phyloP scores from a whole-genome alignment of 2,888 invertebrate species.

The Sycophila texana region DNA sequence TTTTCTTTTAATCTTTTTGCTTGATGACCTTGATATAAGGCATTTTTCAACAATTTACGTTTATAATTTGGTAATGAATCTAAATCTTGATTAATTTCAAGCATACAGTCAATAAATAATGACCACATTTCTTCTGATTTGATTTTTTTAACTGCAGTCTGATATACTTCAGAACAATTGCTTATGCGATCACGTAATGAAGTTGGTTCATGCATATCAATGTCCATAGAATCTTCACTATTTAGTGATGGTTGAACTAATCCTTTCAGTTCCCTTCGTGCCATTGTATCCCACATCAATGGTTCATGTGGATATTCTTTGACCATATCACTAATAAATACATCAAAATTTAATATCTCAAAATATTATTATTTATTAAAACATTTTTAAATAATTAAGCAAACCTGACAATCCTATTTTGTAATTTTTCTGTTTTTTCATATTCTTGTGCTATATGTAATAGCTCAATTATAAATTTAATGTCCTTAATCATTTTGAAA shows the following conservation, averaged over 20 bases:
- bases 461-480: constrained; percentile 80
- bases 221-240: constrained; percentile 61
- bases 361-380: constrained; percentile 12
- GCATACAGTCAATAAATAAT: constrained; percentile 78
- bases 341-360: background rate
- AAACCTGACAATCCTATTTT: constrained; percentile 77
- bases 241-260: constrained; percentile 64
- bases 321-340: constrained; percentile 75
- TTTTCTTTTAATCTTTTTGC: constrained; percentile 76
- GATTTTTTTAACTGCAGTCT: constrained; percentile 76
- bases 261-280: constrained; percentile 79
- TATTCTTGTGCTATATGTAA: constrained; percentile 79
- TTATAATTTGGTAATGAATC: constrained; percentile 76
- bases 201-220: constrained; percentile 62
- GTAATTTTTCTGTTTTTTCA: constrained; percentile 79
- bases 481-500: constrained; percentile 78
- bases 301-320: constrained; percentile 77
- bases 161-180: constrained; percentile 77
- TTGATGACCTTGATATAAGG: constrained; percentile 77
- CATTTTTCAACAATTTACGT: constrained; percentile 76
- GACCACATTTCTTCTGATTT: constrained; percentile 78
- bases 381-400: constrained; percentile 35
- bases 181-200: constrained; percentile 75
- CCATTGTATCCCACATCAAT: constrained; percentile 80
- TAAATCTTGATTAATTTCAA: constrained; percentile 77